Conservation (phyloP, 2,113 vertebrate genomes). For the Tachysurus fulvidraco region DNA sequence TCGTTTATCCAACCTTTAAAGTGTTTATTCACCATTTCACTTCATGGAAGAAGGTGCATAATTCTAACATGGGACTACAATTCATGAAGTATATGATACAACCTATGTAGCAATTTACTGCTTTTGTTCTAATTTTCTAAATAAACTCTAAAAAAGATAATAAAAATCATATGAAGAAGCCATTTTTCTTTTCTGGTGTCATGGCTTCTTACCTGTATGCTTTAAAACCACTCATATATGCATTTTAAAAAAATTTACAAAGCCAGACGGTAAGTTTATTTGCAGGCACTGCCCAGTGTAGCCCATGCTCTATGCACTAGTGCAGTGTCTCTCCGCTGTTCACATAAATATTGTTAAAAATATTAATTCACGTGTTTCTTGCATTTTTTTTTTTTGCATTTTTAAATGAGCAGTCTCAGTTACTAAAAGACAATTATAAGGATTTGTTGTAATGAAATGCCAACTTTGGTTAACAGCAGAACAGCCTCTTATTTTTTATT, state of each 20-base stretch:
- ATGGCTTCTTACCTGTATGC: not conserved
- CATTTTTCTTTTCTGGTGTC: constrained; percentile 4
- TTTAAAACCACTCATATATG: not conserved
- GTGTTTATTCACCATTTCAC: constrained; percentile 41
- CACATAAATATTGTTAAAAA: too few relatives aligned
- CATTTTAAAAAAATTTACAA: constrained; percentile 8
- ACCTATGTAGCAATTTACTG: constrained; percentile 51
- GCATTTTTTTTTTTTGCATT: too few relatives aligned
- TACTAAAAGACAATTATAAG: too few relatives aligned
- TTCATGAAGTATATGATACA: constrained; percentile 19
- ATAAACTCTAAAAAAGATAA: constrained; percentile 39
- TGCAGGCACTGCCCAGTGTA: too few relatives aligned
- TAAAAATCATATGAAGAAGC: constrained; percentile 32
- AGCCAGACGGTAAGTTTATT: too few relatives aligned
- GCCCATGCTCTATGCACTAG: too few relatives aligned
- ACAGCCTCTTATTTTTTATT: too few relatives aligned
- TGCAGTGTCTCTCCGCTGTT: too few relatives aligned
- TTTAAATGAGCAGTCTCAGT: too few relatives aligned
- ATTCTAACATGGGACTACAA: constrained; percentile 12
- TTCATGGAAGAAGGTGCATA: constrained; percentile 24
- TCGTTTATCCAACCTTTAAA: constrained; percentile 1
- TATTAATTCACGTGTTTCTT: too few relatives aligned
- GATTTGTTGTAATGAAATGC: too few relatives aligned
- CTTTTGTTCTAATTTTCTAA: constrained; percentile 59
- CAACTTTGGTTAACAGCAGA: too few relatives aligned